These are phyloP conservation scores for Furnarius figulus DNA, from an alignment of 2,113 vertebrate species.

Conservation along the genomic window DNA sequence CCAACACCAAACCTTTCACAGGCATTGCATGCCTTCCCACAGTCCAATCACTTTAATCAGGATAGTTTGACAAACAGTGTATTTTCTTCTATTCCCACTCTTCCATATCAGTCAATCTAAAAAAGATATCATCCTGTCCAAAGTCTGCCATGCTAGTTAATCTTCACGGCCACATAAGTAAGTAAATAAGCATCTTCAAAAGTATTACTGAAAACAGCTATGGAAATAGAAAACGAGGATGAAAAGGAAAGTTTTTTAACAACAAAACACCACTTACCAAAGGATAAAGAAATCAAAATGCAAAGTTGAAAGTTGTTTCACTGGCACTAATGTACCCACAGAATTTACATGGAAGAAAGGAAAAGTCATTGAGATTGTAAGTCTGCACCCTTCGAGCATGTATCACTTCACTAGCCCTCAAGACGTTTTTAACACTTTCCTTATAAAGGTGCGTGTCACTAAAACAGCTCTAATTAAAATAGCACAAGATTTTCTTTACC, in stretches of 20 bases:
- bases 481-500: not conserved
- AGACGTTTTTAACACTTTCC: fast-evolving
- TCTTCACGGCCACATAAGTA: not conserved
- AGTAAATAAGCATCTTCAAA: not conserved
- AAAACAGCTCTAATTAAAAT: not conserved
- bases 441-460: not conserved
- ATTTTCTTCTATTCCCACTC: not conserved
- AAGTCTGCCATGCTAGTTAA: not conserved
- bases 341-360: not conserved
- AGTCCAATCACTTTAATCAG: not conserved
- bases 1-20: not conserved
- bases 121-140: not conserved
- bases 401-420: not conserved
- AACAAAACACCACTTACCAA: not conserved
- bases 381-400: not conserved
- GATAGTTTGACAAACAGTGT: not conserved
- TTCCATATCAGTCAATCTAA: not conserved
- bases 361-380: not conserved
- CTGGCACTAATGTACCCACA: not conserved
- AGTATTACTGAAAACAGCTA: not conserved
- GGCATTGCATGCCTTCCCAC: not conserved
- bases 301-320: not conserved
- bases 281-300: not conserved
- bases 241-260: not conserved
- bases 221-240: not conserved